Conservation (phyloP, 2,888 invertebrate genomes). For the Alviniconcha strummeri region DNA sequence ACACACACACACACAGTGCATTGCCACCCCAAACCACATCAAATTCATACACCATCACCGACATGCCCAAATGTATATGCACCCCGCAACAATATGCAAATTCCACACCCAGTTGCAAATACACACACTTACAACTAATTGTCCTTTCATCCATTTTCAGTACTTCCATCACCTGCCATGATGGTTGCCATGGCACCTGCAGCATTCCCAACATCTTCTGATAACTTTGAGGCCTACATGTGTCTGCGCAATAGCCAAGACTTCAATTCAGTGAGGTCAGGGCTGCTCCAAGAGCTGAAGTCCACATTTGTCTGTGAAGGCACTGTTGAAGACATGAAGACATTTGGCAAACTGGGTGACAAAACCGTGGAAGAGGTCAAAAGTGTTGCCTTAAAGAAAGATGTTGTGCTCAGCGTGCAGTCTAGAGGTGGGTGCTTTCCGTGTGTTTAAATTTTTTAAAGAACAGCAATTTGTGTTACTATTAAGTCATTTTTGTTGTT, state of each 20-base stretch:
- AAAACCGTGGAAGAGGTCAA: conserved; percentile 9
- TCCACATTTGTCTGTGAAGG: conserved; percentile 16
- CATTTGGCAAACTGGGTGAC: conserved; percentile 19
- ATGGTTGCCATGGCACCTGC: too few relatives aligned
- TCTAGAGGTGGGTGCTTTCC: neutral
- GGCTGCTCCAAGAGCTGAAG: conserved; percentile 2
- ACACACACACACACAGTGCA: conserved; percentile 7
- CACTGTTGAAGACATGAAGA: conserved; percentile 9
- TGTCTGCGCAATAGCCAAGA: conserved; percentile 1
- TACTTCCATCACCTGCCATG: too few relatives aligned
- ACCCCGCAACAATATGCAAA: too few relatives aligned
- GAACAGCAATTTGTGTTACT: too few relatives aligned
- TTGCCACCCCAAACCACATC: neutral
- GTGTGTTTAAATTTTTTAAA: too few relatives aligned
- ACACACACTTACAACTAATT: too few relatives aligned
- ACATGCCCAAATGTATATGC: neutral
- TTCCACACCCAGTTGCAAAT: too few relatives aligned
- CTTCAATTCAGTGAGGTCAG: neutral
- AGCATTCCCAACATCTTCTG: neutral
- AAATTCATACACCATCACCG: neutral
- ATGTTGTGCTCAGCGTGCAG: neutral
- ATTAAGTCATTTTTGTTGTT: too few relatives aligned
- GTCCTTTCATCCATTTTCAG: too few relatives aligned
- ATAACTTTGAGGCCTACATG: conserved; percentile 4
- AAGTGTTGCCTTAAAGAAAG: neutral